Percentiles rank a stretch among this genome's conserved stretches.
phyloP scores from a whole-genome alignment of 2,113 vertebrate species.

The Capricornis sumatraensis region DNA sequence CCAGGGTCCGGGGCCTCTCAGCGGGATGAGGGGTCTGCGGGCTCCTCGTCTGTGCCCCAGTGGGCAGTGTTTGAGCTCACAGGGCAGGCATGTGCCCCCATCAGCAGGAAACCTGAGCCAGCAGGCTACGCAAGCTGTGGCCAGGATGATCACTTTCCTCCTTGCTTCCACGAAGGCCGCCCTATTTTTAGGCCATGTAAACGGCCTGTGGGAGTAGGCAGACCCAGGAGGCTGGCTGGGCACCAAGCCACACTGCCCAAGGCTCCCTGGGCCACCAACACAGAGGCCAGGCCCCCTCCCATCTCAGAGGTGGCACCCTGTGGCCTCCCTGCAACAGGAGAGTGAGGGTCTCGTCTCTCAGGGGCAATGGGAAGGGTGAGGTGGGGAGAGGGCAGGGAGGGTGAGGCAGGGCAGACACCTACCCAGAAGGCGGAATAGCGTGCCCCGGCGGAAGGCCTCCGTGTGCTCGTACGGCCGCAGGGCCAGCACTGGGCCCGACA shows the following conservation, averaged over 20 bases:
- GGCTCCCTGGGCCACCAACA: background rate
- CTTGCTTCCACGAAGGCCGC: slow-evolving; percentile 82
- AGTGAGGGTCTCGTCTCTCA: background rate
- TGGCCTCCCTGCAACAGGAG: background rate
- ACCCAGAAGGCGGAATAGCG: slow-evolving; percentile 91
- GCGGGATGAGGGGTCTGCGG: background rate
- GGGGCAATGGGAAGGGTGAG: background rate
- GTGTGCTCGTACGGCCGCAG: slow-evolving; percentile 88
- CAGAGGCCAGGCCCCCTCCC: background rate
- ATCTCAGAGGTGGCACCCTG: background rate
- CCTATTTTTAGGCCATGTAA: slow-evolving; percentile 86
- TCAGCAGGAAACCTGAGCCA: slow-evolving; percentile 85
- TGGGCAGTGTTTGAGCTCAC: slow-evolving; percentile 73
- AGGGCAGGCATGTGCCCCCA: slow-evolving; percentile 78
- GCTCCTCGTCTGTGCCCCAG: slow-evolving; percentile 59
- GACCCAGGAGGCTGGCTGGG: background rate
- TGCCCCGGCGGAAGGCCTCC: slow-evolving; percentile 87
- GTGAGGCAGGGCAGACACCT: slow-evolving; percentile 4
- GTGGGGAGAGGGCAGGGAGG: background rate
- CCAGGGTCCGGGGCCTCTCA: background rate
- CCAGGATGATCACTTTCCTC: slow-evolving; percentile 77
- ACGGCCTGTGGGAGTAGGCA: slow-evolving; percentile 60
- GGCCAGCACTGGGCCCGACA: slow-evolving; percentile 71
- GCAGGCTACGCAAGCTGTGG: slow-evolving; percentile 68
- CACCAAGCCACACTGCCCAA: background rate